These are phyloP conservation scores for Brachionus sp. DNA, from an alignment of 1,140 invertebrate species.

Conservation along the genomic window DNA sequence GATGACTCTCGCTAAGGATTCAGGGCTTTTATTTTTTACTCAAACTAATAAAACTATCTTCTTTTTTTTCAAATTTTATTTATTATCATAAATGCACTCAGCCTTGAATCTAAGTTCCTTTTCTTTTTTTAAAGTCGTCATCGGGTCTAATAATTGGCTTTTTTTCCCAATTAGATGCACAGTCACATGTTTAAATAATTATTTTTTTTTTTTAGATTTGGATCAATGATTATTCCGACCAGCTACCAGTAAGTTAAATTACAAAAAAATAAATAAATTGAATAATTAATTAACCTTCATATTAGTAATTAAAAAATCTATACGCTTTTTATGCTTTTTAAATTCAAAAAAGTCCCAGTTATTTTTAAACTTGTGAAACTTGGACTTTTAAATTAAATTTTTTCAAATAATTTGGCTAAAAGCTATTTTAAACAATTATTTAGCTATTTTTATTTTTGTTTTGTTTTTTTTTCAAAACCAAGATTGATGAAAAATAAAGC, in stretches of 20 bases:
- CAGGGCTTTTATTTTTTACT: slow-evolving; percentile 3
- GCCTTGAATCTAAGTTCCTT: slow-evolving; percentile 14
- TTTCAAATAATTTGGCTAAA: too few relatives aligned
- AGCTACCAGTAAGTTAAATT: slow-evolving; percentile 61
- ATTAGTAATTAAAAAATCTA: too few relatives aligned
- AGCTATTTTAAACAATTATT: too few relatives aligned
- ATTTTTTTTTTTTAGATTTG: slow-evolving; percentile 36
- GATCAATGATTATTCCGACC: slow-evolving; percentile 49
- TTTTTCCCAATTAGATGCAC: neutral
- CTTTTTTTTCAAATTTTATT: neutral
- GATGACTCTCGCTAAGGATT: slow-evolving; percentile 4
- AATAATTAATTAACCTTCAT: too few relatives aligned
- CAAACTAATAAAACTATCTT: neutral
- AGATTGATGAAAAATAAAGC: too few relatives aligned
- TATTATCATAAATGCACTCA: slow-evolving; percentile 2
- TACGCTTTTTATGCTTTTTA: too few relatives aligned
- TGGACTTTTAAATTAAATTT: too few relatives aligned
- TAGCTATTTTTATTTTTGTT: too few relatives aligned
- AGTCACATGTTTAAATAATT: neutral
- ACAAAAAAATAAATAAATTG: neutral
- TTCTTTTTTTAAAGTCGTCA: slow-evolving; percentile 2
- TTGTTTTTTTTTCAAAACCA: too few relatives aligned
- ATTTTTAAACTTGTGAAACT: too few relatives aligned
- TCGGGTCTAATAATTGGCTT: neutral
- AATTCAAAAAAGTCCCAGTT: too few relatives aligned